Evolutionary conservation across 2,888 invertebrate genomes (phyloP).

Genomic region (Macaria liturata): DNA sequence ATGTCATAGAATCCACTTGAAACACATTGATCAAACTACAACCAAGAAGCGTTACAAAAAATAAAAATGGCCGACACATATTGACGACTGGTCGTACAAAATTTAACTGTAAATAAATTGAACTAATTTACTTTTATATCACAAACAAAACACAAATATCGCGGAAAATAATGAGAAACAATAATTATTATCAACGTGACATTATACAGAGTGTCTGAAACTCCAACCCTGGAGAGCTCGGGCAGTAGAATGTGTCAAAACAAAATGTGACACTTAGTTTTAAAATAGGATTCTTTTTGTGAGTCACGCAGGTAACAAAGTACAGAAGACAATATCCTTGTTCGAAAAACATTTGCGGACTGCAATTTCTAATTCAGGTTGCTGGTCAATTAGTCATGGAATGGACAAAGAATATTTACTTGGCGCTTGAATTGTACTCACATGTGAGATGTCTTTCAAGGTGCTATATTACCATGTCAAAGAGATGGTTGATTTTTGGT

Average conservation of each 20-base stretch:
- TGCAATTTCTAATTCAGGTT: constrained; percentile 43
- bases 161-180: constrained; percentile 13
- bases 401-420: constrained; percentile 38
- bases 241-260: constrained; percentile 31
- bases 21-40: constrained; percentile 21
- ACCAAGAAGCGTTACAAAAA: constrained; percentile 7
- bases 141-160: background rate
- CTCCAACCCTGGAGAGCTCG: constrained; percentile 36
- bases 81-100: constrained; percentile 5
- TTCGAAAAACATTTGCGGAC: constrained; percentile 19
- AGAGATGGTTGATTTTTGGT: background rate
- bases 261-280: constrained; percentile 39
- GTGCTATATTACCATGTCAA: constrained; percentile 12
- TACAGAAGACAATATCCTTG: constrained; percentile 37
- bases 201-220: constrained; percentile 49
- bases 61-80: constrained; percentile 17
- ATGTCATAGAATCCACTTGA: constrained; percentile 52
- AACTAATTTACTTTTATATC: background rate
- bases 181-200: constrained; percentile 13
- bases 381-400: constrained; percentile 53
- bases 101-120: constrained; percentile 9
- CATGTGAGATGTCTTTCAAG: background rate
- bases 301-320: constrained; percentile 53
- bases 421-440: constrained; percentile 3
- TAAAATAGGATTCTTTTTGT: constrained; percentile 59